Percentiles rank a stretch among this genome's conserved stretches.
phyloP scores from a whole-genome alignment of 2,888 invertebrate species.

The Eupelmus urozonus region DNA sequence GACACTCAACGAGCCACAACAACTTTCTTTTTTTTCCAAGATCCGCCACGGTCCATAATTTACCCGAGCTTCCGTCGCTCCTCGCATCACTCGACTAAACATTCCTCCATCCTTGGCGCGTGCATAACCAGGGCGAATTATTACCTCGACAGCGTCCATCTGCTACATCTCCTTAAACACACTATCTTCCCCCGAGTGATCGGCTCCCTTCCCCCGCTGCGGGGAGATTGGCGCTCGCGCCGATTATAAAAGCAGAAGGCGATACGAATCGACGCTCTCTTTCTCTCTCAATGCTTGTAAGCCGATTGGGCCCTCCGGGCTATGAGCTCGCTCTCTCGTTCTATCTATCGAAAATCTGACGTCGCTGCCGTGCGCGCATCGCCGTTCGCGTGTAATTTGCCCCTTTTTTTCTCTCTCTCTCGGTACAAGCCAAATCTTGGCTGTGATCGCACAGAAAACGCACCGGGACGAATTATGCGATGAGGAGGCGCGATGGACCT shows the following conservation, averaged over 20 bases:
- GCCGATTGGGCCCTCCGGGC: constrained; percentile 29
- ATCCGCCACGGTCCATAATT: too few species aligned
- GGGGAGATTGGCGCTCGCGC: not conserved
- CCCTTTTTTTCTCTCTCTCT: constrained; percentile 24
- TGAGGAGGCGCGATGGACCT: not conserved
- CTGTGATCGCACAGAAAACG: constrained; percentile 25
- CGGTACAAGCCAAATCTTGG: constrained; percentile 14
- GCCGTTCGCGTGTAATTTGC: not conserved
- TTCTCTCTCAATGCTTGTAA: not conserved
- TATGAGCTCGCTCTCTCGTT: constrained; percentile 5
- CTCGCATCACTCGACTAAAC: not conserved
- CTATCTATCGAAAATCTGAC: constrained; percentile 16
- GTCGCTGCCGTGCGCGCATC: constrained; percentile 13
- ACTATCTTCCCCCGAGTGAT: not conserved
- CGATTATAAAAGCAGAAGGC: constrained; percentile 1
- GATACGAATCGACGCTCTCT: constrained; percentile 25
- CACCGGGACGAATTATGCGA: constrained; percentile 33
- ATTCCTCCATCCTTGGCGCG: not conserved
- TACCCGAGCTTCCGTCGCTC: not conserved
- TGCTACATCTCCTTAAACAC: not conserved
- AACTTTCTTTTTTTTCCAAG: too few species aligned
- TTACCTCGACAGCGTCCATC: not conserved
- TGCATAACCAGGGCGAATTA: constrained; percentile 22
- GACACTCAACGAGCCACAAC: too few species aligned
- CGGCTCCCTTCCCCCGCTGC: not conserved